These are phyloP conservation scores for Matsumurasca onukii DNA, from an alignment of 1,140 invertebrate species.

Conservation along the genomic window DNA sequence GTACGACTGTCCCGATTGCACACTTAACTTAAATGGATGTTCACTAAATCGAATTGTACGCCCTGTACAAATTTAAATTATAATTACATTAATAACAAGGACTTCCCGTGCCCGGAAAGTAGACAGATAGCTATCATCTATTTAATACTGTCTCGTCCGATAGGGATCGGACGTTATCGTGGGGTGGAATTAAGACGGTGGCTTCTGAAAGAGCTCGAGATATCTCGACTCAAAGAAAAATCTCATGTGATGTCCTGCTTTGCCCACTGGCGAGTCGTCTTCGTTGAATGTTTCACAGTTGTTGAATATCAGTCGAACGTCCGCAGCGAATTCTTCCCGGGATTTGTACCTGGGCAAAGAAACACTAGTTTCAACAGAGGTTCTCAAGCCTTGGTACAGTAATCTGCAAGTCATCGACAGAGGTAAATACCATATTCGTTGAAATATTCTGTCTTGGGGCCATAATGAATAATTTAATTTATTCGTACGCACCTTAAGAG, in stretches of 20 bases:
- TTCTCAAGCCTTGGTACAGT: no score
- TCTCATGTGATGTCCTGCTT: constrained; percentile 88
- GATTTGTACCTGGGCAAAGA: constrained; percentile 72
- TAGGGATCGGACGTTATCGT: neutral
- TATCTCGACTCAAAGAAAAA: constrained; percentile 89
- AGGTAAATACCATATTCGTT: no score
- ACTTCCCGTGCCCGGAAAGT: no score
- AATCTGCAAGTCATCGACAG: no score
- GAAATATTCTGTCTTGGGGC: no score
- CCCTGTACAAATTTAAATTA: neutral
- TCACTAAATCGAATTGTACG: neutral
- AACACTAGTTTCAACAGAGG: constrained; percentile 24
- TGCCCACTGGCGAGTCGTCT: constrained; percentile 93
- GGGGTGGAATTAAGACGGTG: constrained; percentile 18
- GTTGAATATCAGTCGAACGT: constrained; percentile 91
- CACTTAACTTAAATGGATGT: neutral
- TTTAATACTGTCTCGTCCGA: constrained; percentile 20
- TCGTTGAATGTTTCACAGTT: constrained; percentile 98
- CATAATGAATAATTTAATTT: no score
- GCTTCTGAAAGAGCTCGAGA: constrained; percentile 59
- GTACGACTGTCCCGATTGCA: constrained; percentile 12
- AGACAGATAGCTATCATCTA: neutral
- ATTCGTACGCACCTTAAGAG: no score
- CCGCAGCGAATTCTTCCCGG: constrained; percentile 84
- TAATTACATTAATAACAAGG: neutral